Evolutionary conservation across 2,113 vertebrate species (phyloP).

Genomic region (Meleagris gallopavo): DNA sequence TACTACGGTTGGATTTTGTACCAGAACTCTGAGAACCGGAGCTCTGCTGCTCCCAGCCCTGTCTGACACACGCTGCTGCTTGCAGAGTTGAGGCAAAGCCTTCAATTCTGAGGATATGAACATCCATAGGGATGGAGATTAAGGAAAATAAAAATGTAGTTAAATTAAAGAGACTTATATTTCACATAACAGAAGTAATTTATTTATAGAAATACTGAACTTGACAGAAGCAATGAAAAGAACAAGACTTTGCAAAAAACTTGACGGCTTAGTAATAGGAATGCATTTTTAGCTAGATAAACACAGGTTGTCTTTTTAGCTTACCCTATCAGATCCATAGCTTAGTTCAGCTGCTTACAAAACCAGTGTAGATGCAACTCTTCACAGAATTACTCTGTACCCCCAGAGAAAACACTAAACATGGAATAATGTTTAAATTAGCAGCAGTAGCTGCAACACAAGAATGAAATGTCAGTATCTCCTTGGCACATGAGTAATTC

Average conservation of each 20-base stretch:
- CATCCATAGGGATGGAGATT: background rate
- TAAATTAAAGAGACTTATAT: background rate
- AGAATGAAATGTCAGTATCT: background rate
- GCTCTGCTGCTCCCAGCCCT: background rate
- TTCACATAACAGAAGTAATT: background rate
- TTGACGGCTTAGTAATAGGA: background rate
- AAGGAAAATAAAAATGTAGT: background rate
- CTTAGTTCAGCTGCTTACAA: background rate
- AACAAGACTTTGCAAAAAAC: background rate
- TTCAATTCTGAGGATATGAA: background rate
- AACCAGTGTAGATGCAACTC: background rate
- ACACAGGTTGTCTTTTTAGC: background rate
- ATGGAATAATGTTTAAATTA: background rate
- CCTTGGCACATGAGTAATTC: conserved; percentile 12
- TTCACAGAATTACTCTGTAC: background rate
- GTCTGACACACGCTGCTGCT: background rate
- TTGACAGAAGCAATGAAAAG: background rate
- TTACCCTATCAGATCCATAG: background rate
- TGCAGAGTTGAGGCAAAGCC: background rate
- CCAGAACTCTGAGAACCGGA: background rate
- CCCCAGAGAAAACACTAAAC: background rate
- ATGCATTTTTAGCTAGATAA: background rate
- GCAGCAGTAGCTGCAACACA: background rate
- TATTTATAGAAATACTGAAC: background rate
- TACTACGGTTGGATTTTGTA: background rate